Evolutionary conservation across 2,888 invertebrate genomes (phyloP).

Genomic region (Euplexia lucipara): DNA sequence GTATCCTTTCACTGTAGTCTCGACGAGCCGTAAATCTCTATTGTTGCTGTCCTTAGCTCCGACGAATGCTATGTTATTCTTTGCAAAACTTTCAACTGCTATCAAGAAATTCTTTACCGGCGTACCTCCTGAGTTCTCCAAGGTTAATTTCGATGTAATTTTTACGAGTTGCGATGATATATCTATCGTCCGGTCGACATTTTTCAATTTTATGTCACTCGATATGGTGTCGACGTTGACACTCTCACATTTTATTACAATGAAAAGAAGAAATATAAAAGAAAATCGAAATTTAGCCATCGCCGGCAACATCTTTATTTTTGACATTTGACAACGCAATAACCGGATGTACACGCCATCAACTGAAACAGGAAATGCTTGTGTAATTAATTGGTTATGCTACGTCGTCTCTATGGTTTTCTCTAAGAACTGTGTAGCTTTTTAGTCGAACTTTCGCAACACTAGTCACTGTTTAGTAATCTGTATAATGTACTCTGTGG

Average conservation of each 20-base stretch:
- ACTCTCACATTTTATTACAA: slow-evolving; percentile 75
- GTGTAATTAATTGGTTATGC: slow-evolving; percentile 13
- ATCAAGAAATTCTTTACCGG: slow-evolving; percentile 93
- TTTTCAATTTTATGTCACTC: slow-evolving; percentile 92
- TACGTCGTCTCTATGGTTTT: background rate
- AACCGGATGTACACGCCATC: slow-evolving; percentile 88
- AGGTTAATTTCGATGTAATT: slow-evolving; percentile 94
- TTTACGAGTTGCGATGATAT: slow-evolving; percentile 97
- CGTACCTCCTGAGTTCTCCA: slow-evolving; percentile 95
- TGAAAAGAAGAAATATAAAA: slow-evolving; percentile 79
- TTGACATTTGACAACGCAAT: slow-evolving; percentile 83
- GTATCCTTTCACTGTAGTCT: slow-evolving; percentile 89
- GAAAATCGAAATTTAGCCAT: slow-evolving; percentile 82
- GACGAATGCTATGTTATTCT: slow-evolving; percentile 93
- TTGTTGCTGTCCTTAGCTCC: slow-evolving; percentile 92
- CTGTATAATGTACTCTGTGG: background rate
- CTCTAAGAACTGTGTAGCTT: accelerated
- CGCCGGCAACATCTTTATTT: slow-evolving; percentile 79
- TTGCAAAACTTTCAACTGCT: slow-evolving; percentile 92
- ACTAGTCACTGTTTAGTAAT: too few relatives aligned
- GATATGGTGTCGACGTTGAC: slow-evolving; percentile 86
- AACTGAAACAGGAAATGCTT: slow-evolving; percentile 67
- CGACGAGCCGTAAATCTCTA: slow-evolving; percentile 90
- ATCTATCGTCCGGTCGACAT: slow-evolving; percentile 97
- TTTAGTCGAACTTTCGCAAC: slow-evolving; percentile 30